Conservation (phyloP, 1,140 invertebrate species). For the Micrasema minimum region DNA sequence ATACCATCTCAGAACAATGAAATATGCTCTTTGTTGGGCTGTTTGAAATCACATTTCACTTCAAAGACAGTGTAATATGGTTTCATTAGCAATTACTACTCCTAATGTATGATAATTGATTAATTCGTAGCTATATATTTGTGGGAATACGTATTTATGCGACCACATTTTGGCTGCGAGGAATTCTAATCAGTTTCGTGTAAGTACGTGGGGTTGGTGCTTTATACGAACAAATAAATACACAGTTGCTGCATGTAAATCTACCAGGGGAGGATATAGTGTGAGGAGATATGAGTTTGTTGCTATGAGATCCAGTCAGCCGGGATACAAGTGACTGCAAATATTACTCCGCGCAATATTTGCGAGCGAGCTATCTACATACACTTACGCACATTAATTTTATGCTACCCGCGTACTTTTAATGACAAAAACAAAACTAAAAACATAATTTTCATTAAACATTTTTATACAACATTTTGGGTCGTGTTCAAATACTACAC, state of each 20-base stretch:
- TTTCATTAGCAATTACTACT: slow-evolving; percentile 43
- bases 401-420: no score
- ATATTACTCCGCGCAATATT: slow-evolving; percentile 8
- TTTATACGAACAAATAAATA: slow-evolving; percentile 36
- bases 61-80: slow-evolving; percentile 34
- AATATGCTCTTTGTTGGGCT: slow-evolving; percentile 17
- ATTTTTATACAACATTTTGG: no score
- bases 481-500: no score
- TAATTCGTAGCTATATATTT: slow-evolving; percentile 40
- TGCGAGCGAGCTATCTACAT: background rate
- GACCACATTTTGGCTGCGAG: slow-evolving; percentile 30
- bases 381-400: no score
- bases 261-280: slow-evolving; percentile 16
- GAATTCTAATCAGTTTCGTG: slow-evolving; percentile 40
- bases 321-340: slow-evolving; percentile 26
- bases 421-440: no score
- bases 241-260: slow-evolving; percentile 35
- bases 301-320: slow-evolving; percentile 34
- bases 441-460: no score
- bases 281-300: slow-evolving; percentile 22
- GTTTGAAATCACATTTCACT: slow-evolving; percentile 33
- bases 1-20: slow-evolving; percentile 17
- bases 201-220: slow-evolving; percentile 1
- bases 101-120: slow-evolving; percentile 46
- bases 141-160: slow-evolving; percentile 37